Evolutionary conservation across 2,113 vertebrate genomes (phyloP), one percentile per base, ranked within the genome.

Genomic region (Onychostruthus taczanowskii): DNA sequence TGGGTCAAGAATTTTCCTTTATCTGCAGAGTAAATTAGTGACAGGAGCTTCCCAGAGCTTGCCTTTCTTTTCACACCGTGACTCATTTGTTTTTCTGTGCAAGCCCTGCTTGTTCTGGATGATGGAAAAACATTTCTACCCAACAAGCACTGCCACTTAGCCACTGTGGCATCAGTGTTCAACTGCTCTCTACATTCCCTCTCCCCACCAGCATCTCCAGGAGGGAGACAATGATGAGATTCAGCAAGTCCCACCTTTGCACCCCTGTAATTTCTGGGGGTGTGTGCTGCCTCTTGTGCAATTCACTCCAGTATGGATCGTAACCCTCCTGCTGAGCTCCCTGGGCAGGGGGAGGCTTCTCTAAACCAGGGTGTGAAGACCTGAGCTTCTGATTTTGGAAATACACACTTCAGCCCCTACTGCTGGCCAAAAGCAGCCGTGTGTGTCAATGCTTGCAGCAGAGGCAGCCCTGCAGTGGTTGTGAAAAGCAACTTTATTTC

Each of bases 1-100:
- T 82, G 69, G 55, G 49, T 75, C 83, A 87, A 78, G 43, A 50
- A 13, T 20, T 69, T n/a, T 43, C 20, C 88, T 81, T 74, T 16
- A 62, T 84, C 80, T 78, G 47, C 41, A 28, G 52, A 76, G 35
- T 73, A 76, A 91, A 80, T 82, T 84, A 82, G 73, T 47, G 73
- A 62, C 77, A 83, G 70, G 73, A 84, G 4, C 86, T 94, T 92
- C 83, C 83, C 52, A 68, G 83, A 87, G 46, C 83, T 84, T 86
- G 24, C 46, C 55, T 87, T 61, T 84, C 86, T 73, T 41, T 85
- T 66, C n/a, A 15, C 35, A 28, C 31, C 0, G 0, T 82, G 76
- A 89, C 72, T 93, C 52, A 30, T 79, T 90, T 76, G 47, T 64
- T 92, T 89, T 62, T 55, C 39, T 72, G 28, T 31, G 56, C 56